Conservation (phyloP, 2,888 invertebrate species). For the Oscheius onirici region DNA sequence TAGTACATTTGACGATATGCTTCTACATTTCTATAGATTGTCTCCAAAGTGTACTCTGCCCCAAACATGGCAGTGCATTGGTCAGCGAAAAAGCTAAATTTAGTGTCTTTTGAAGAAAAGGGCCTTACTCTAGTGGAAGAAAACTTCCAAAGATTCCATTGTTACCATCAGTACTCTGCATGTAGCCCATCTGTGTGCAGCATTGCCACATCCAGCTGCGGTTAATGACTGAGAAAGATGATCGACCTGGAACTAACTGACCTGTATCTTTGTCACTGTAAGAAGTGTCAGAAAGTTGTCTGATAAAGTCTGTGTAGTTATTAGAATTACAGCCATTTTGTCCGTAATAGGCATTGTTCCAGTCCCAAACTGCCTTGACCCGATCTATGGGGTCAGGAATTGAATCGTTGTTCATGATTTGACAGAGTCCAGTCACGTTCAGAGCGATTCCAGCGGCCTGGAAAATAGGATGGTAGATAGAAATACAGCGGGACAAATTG, state of each 20-base stretch:
- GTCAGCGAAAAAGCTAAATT: slow-evolving; percentile 47
- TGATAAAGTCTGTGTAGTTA: slow-evolving; percentile 42
- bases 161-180: slow-evolving; percentile 82
- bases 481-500: neutral
- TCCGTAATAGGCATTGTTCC: slow-evolving; percentile 34
- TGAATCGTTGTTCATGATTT: slow-evolving; percentile 37
- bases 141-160: slow-evolving; percentile 50
- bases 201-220: slow-evolving; percentile 94
- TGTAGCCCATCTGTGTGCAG: slow-evolving; percentile 93
- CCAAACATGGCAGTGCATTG: slow-evolving; percentile 51
- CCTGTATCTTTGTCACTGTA: slow-evolving; percentile 39
- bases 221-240: slow-evolving; percentile 37
- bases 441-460: slow-evolving; percentile 39
- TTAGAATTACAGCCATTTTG: slow-evolving; percentile 41
- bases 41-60: slow-evolving; percentile 40
- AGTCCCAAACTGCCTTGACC: slow-evolving; percentile 38
- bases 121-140: slow-evolving; percentile 44
- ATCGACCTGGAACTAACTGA: neutral
- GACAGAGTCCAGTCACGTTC: slow-evolving; percentile 43
- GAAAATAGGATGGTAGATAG: slow-evolving; percentile 13
- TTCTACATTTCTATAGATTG: slow-evolving; percentile 38
- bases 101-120: no score
- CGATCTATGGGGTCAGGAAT: slow-evolving; percentile 34
- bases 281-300: slow-evolving; percentile 34
- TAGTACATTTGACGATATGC: slow-evolving; percentile 38